These are phyloP conservation scores for Germaria angustata DNA, from an alignment of 2,888 invertebrate genomes.

Conservation along the genomic window DNA sequence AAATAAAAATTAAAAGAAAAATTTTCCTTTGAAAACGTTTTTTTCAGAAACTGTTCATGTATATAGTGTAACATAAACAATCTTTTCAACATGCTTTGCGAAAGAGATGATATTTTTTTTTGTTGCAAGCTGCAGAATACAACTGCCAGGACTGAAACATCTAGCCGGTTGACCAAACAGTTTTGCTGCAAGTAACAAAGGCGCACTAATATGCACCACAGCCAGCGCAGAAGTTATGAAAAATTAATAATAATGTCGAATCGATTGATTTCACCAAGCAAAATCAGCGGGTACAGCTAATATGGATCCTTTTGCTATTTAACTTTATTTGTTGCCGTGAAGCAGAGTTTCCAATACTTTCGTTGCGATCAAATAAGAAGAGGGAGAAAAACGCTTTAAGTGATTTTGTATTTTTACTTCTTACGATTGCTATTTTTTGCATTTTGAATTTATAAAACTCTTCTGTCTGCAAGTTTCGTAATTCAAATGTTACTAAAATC, in stretches of 20 bases:
- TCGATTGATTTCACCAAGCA: slow-evolving; percentile 76
- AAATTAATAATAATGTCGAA: slow-evolving; percentile 79
- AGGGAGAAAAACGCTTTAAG: slow-evolving; percentile 55
- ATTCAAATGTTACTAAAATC: slow-evolving; percentile 62
- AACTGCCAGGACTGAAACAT: slow-evolving; percentile 56
- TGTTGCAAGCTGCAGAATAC: slow-evolving; percentile 72
- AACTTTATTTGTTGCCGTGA: slow-evolving; percentile 49
- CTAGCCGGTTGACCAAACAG: slow-evolving; percentile 21
- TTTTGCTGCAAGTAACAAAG: slow-evolving; percentile 13
- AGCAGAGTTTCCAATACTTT: slow-evolving; percentile 29
- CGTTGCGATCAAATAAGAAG: slow-evolving; percentile 45
- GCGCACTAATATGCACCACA: slow-evolving; percentile 67
- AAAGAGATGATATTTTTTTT: slow-evolving; percentile 67
- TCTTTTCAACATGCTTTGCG: slow-evolving; percentile 32
- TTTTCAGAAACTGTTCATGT: too few species aligned
- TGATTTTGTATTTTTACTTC: slow-evolving; percentile 44
- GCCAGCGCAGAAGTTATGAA: slow-evolving; percentile 78
- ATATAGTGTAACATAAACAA: slow-evolving; percentile 23
- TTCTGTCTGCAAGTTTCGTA: slow-evolving; percentile 59
- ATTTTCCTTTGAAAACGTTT: too few species aligned
- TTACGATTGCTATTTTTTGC: not conserved
- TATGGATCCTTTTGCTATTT: slow-evolving; percentile 65
- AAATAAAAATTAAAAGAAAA: too few species aligned
- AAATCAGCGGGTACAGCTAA: slow-evolving; percentile 62
- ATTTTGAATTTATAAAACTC: not conserved